These are phyloP conservation scores for Campoletis raptor DNA, from an alignment of 2,888 invertebrate genomes.

Conservation along the genomic window DNA sequence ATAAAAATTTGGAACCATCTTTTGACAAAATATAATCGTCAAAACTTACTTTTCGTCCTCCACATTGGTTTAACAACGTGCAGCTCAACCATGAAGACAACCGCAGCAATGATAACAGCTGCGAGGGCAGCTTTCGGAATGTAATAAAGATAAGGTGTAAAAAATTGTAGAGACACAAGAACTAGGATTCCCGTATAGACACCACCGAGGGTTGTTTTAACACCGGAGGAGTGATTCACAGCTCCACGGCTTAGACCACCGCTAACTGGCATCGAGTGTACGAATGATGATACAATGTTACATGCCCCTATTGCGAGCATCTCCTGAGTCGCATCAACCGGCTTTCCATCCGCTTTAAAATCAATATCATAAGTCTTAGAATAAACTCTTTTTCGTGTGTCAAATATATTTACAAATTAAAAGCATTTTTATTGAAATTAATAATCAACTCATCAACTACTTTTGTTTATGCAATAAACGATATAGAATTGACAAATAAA, in stretches of 20 bases:
- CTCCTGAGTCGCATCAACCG: slow-evolving; percentile 90
- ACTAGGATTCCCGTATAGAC: slow-evolving; percentile 87
- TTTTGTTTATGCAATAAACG: background rate
- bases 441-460: background rate
- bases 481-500: too few relatives aligned
- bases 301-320: slow-evolving; percentile 89
- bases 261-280: slow-evolving; percentile 89
- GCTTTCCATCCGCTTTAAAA: slow-evolving; percentile 86
- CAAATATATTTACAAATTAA: background rate
- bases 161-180: slow-evolving; percentile 86
- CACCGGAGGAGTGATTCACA: slow-evolving; percentile 90
- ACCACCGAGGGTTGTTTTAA: slow-evolving; percentile 89
- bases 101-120: slow-evolving; percentile 90
- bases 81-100: slow-evolving; percentile 89
- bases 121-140: slow-evolving; percentile 89
- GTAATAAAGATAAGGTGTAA: slow-evolving; percentile 89
- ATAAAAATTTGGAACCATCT: background rate
- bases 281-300: slow-evolving; percentile 89
- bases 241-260: slow-evolving; percentile 89
- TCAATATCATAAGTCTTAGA: background rate
- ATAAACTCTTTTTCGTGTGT: background rate
- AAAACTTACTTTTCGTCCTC: slow-evolving; percentile 87
- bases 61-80: slow-evolving; percentile 88
- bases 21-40: background rate
- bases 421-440: background rate